phyloP scores from a whole-genome alignment of 2,888 invertebrate species.

The Pyrrhosoma nymphula region DNA sequence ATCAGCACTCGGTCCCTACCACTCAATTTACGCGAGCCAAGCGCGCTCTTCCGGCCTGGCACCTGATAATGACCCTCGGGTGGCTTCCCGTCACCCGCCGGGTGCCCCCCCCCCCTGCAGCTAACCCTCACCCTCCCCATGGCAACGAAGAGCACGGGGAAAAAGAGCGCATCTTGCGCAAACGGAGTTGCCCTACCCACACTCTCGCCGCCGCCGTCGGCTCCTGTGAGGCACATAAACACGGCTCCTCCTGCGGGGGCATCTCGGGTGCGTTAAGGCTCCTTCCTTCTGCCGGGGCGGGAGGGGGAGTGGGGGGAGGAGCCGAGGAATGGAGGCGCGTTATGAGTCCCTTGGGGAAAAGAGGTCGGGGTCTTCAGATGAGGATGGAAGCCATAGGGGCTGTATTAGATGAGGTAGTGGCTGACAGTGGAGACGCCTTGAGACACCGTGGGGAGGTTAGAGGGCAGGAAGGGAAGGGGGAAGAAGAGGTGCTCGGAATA shows the following conservation, averaged over 20 bases:
- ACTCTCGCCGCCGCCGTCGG: not conserved
- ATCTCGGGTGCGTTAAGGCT: slow-evolving; percentile 49
- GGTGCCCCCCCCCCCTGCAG: not conserved
- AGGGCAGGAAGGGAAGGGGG: not conserved
- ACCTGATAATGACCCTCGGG: not conserved
- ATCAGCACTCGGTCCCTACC: not conserved
- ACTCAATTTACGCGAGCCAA: not conserved
- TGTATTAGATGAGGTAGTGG: slow-evolving; percentile 64
- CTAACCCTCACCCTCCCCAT: not conserved
- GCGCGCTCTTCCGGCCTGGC: not conserved
- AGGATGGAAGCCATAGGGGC: slow-evolving; percentile 63
- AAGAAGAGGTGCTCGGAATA: not conserved
- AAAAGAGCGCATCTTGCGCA: slow-evolving; percentile 30
- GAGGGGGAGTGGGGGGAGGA: not conserved
- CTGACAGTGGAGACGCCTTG: slow-evolving; percentile 29
- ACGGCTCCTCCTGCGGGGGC: slow-evolving; percentile 25
- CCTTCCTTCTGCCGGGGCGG: not conserved
- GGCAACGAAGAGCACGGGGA: not conserved
- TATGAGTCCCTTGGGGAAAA: slow-evolving; percentile 54
- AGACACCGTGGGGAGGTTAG: not conserved
- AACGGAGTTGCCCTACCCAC: not conserved
- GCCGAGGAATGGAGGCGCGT: not conserved
- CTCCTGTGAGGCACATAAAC: slow-evolving; percentile 54
- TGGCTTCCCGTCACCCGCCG: not conserved
- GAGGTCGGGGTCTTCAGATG: slow-evolving; percentile 60